These are phyloP conservation scores for Drosophila grimshawi DNA, from an alignment of 1,140 invertebrate genomes.

Conservation along the genomic window DNA sequence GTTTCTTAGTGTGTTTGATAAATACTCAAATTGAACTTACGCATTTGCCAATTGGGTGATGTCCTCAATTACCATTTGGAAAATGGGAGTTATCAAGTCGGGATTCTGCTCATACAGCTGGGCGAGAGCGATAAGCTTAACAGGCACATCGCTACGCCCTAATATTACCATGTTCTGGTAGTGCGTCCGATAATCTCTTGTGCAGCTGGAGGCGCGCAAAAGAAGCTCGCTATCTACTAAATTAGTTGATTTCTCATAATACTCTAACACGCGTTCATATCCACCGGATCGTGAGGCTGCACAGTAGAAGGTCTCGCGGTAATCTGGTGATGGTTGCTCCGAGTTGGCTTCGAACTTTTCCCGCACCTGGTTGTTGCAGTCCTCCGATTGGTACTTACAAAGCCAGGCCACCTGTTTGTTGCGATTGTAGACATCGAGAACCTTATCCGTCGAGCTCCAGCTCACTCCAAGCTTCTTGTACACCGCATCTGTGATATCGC, in stretches of 20 bases:
- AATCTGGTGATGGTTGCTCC: constrained; percentile 84
- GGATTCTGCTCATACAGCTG: constrained; percentile 84
- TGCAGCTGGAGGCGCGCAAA: constrained; percentile 62
- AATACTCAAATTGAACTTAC: constrained; percentile 49
- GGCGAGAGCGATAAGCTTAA: constrained; percentile 71
- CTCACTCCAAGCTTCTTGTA: constrained; percentile 55
- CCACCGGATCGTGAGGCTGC: constrained; percentile 84
- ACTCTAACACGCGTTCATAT: constrained; percentile 22
- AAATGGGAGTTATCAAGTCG: constrained; percentile 75
- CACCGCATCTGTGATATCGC: constrained; percentile 35
- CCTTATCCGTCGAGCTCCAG: constrained; percentile 33
- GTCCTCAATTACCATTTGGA: constrained; percentile 51
- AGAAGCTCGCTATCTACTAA: constrained; percentile 46
- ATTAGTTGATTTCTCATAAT: constrained; percentile 35
- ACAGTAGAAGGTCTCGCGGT: constrained; percentile 87
- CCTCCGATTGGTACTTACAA: constrained; percentile 84
- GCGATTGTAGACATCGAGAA: constrained; percentile 78
- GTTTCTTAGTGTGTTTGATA: neutral
- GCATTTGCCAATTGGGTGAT: constrained; percentile 40
- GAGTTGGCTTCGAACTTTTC: constrained; percentile 10
- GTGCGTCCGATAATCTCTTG: constrained; percentile 19
- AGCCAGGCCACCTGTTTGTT: constrained; percentile 85
- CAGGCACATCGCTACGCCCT: neutral
- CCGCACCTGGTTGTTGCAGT: constrained; percentile 82
- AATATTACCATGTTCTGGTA: constrained; percentile 51